Percentiles rank a stretch among this genome's conserved stretches.
phyloP scores from a whole-genome alignment of 2,888 invertebrate genomes.

The Cheilosia urbana region DNA sequence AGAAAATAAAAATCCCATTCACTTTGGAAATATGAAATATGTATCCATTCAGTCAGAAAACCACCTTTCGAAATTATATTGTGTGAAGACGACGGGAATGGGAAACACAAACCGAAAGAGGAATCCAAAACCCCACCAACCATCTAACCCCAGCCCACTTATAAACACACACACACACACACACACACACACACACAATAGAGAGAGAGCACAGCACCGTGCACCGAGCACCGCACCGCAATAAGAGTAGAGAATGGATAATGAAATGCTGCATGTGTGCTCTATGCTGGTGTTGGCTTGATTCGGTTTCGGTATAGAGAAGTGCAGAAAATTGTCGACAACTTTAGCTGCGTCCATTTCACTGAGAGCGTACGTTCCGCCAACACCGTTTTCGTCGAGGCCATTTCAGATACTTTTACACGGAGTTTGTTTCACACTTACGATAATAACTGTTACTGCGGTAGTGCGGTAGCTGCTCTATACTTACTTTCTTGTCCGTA shows the following conservation, averaged over 20 bases:
- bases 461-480: not conserved
- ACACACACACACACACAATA: not conserved
- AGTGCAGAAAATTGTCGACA: conserved; percentile 69
- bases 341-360: conserved; percentile 68
- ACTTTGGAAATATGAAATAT: conserved; percentile 41
- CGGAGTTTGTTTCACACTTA: conserved; percentile 54
- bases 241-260: conserved; percentile 42
- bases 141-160: not conserved
- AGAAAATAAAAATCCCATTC: conserved; percentile 71
- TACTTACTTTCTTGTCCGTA: conserved; percentile 33
- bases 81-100: conserved; percentile 36
- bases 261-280: conserved; percentile 52
- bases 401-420: conserved; percentile 67
- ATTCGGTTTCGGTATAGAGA: not conserved
- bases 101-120: conserved; percentile 44
- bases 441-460: conserved; percentile 51
- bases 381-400: conserved; percentile 66
- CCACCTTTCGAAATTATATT: conserved; percentile 68
- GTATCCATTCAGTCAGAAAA: conserved; percentile 21
- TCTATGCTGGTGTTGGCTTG: too few species aligned
- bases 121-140: conserved; percentile 41
- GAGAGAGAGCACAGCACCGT: conserved; percentile 19
- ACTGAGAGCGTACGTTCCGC: conserved; percentile 70
- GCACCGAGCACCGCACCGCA: conserved; percentile 3
- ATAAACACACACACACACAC: not conserved